Base-by-base conservation (phyloP, 2,113 vertebrate genomes). In the Bostrychus sinensis region DNA sequence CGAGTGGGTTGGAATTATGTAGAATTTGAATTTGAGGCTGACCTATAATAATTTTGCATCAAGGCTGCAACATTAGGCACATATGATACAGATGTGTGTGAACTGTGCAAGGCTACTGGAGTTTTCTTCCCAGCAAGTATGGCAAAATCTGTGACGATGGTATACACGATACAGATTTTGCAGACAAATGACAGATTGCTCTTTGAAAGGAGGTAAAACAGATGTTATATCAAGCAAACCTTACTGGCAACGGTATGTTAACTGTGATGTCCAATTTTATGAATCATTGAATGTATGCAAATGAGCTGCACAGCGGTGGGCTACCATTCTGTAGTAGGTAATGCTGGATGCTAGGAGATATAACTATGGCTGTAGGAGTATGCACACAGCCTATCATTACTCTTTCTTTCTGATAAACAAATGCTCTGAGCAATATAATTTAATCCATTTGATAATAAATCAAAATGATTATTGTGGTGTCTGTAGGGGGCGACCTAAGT, bases 371-470 rank as follows among this genome's bases (percentile, higher is more conserved):
- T 55, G 28, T 7, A 55, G 26, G 51, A 34, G 51, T 10, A 55
- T 11, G 9, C n/a, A 19, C 50, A 32, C 9, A 20, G 30, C 30
- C 25, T 53, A 20, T 30, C 48, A 16, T 36, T 53, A 30, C 7
- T 13, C 25, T 39, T 7, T 20, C 9, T 36, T 34, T 34, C 30
- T 20, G 26, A 55, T 55, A 19, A 32, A 20, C 30, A 34, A n/a
- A 55, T 34, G 51, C 51, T 36, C 7, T 55, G 51, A 13, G n/a
- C 7, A 17, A 55, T 55, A 55, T 36, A 34, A 36, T 55, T 12
- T 36, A 36, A 55, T 32, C 19, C n/a, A 20, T 20, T 20, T 22
- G 17, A 13, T 20, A 36, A 55, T 36, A 36, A 34, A 55, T 55
- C 8, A 34, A 20, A 19, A 34, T 55, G 23, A 51, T 30, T 4